Percentiles rank a stretch among this genome's conserved stretches.
These are phyloP conservation scores for Onychomys torridus DNA, from an alignment of 2,797 vertebrate genomes.

Conservation along the genomic window DNA sequence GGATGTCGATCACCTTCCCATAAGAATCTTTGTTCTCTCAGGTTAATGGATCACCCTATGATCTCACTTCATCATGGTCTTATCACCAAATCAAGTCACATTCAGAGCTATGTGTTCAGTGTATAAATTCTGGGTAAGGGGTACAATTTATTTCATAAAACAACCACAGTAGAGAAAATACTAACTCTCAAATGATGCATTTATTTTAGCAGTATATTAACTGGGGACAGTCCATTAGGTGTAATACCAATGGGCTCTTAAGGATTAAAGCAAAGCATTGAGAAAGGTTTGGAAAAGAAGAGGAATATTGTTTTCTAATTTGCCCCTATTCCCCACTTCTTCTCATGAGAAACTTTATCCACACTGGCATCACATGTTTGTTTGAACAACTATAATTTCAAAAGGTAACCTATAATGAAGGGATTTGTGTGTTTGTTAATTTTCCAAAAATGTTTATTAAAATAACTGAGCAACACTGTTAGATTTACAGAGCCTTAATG, in stretches of 20 bases:
- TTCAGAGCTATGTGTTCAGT: background rate
- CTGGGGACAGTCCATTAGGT: background rate
- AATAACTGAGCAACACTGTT: background rate
- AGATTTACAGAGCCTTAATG: background rate
- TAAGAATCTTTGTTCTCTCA: background rate
- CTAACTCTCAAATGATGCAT: background rate
- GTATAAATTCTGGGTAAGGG: background rate
- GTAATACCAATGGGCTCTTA: background rate
- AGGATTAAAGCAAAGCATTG: background rate
- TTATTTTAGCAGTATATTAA: background rate
- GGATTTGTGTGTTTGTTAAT: background rate
- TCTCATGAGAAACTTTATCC: background rate
- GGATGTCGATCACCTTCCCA: background rate
- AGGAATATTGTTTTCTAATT: no score
- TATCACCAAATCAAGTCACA: background rate
- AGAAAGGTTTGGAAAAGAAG: background rate
- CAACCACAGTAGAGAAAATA: background rate
- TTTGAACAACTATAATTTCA: background rate
- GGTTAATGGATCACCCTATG: background rate
- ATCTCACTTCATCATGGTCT: background rate
- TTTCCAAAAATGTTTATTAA: background rate
- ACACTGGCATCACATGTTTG: accelerated
- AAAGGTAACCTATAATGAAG: background rate
- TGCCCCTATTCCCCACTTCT: no score
- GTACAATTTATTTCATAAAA: background rate